Evolutionary conservation across 2,888 invertebrate species (phyloP), one percentile per base, ranked within the genome.

Genomic region (Nebria salina): DNA sequence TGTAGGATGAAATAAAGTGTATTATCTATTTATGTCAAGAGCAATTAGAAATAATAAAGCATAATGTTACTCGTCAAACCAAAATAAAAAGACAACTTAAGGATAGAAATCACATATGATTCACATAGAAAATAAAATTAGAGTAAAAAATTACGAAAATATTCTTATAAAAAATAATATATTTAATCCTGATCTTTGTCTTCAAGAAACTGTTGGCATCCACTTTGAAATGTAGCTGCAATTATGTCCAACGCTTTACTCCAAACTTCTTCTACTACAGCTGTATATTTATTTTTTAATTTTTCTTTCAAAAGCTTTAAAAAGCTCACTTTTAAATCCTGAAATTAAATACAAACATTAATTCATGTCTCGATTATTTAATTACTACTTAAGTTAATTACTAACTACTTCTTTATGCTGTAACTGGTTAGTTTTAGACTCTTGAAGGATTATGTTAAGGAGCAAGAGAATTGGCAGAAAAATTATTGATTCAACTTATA

Each of bases 191-290:
- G 54, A 54, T 54, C 54, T 13, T 54, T 54, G 54, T 70, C 70
- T 8, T 70, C 15, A 34, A 70, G 4, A 9, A 26, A 70, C 13
- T 70, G 25, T 15, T 79, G 79, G n/a, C 66, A 68, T 1, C 79
- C 79, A 26, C 1, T 42, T 75, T 79, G 75, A 75, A 79, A 79
- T 43, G 75, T 75, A 4, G 74, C 54, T 20, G 75, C 26, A 20
- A 79, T 75, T 0, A 87, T 87, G 42, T 88, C 87, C 78, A 90
- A 83, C 5, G 89, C 87, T 84, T 90, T 90, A 74, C 85, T 87
- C 91, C 91, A 91, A 4, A 90, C 90, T 26, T 87, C 87, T 11
- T 86, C 86, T 1, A 87, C 88, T 82, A 88, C 88, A 75, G 87
- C 84, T 0, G 89, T 89, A 82, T 89, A 88, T 82, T 88, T 87